These are phyloP conservation scores for Pristionchus exspectatus DNA, from an alignment of 2,888 invertebrate species.

Conservation along the genomic window DNA sequence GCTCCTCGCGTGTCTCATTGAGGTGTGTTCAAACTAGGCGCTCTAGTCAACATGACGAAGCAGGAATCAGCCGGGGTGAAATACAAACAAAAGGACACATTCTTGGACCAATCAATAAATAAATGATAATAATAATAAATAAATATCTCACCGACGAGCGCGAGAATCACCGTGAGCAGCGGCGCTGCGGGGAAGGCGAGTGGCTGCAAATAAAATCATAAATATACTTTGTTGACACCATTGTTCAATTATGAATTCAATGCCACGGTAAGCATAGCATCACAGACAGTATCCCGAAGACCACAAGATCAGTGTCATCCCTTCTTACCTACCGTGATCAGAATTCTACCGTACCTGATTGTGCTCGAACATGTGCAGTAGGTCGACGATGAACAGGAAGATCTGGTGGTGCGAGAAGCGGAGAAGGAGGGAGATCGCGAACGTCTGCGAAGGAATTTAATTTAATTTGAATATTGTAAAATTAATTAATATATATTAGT, in stretches of 20 bases:
- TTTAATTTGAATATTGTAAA: too few species aligned
- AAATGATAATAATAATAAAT: too few species aligned
- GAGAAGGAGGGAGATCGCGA: conserved; percentile 96
- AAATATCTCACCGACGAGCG: conserved; percentile 91
- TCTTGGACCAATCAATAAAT: too few species aligned
- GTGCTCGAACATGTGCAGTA: conserved; percentile 97
- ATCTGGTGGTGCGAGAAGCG: conserved; percentile 99
- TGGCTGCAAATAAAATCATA: conserved; percentile 26
- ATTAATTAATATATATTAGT: too few species aligned
- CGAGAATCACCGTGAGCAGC: conserved; percentile 95
- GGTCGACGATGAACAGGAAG: conserved; percentile 97
- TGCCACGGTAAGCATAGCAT: too few species aligned
- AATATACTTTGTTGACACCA: not conserved
- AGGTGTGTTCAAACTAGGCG: too few species aligned
- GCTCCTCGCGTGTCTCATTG: too few species aligned
- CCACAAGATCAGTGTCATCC: not conserved
- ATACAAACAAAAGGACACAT: conserved; percentile 42
- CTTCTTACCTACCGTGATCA: not conserved
- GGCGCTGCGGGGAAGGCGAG: conserved; percentile 96
- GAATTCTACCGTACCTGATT: conserved; percentile 84
- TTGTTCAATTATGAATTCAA: not conserved
- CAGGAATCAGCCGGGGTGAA: too few species aligned
- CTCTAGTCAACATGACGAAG: too few species aligned
- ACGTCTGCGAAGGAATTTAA: conserved; percentile 86
- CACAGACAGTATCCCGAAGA: not conserved